These are phyloP conservation scores for Tetragnatha versicolor DNA, from an alignment of 1,140 invertebrate genomes.

Conservation along the genomic window DNA sequence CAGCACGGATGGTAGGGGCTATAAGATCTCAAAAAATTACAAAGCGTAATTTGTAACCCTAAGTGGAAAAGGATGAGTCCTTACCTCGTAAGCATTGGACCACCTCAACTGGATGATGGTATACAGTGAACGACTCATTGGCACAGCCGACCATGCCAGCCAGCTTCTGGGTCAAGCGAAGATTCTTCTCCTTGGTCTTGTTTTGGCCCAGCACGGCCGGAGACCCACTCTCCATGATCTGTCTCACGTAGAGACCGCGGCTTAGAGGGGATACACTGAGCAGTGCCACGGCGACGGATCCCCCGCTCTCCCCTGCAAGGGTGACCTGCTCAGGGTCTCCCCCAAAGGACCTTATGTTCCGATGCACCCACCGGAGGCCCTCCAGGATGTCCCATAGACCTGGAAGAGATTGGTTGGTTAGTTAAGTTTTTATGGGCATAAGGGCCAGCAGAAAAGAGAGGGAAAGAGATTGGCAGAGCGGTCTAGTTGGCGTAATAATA, in stretches of 20 bases:
- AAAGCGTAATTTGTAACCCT: no score
- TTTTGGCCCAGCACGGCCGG: not conserved
- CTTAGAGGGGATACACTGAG: conserved; percentile 79
- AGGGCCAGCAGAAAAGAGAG: not conserved
- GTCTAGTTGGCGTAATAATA: not conserved
- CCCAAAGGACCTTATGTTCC: conserved; percentile 7
- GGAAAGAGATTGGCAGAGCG: not conserved
- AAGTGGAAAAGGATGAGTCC: no score
- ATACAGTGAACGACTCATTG: not conserved
- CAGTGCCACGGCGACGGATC: conserved; percentile 81
- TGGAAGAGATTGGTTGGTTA: no score
- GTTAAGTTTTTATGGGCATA: no score
- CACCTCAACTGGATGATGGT: not conserved
- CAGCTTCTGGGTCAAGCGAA: not conserved
- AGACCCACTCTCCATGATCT: conserved; percentile 66
- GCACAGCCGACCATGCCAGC: not conserved
- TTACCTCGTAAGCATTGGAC: conserved; percentile 11
- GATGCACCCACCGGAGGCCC: conserved; percentile 4
- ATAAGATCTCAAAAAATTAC: no score
- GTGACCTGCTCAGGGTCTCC: conserved; percentile 61
- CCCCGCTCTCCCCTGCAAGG: conserved; percentile 72
- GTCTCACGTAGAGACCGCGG: conserved; percentile 56
- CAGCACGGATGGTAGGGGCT: no score
- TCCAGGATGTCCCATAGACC: conserved; percentile 65
- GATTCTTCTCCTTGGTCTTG: not conserved